Evolutionary conservation across 2,888 invertebrate genomes (phyloP), one percentile per base, ranked within the genome.

Genomic region (Athalia cordata): DNA sequence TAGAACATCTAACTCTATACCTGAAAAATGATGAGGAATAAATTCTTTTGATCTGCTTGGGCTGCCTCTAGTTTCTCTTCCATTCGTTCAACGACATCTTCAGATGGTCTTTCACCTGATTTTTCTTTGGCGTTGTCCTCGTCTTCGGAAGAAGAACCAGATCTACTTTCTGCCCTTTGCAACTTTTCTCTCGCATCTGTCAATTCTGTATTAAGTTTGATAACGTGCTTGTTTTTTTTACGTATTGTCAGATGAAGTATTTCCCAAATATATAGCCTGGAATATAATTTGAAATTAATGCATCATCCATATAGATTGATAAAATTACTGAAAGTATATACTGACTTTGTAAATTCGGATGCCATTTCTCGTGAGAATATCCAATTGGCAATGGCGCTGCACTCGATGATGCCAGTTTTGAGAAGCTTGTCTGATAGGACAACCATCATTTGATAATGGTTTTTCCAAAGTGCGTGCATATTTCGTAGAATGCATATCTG

Each of bases 301-400:
- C 55, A 72, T 29, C 29, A 2, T 29, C 29, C 29, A n/a, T 77
- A 68, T 52, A 4, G 5, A 57, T 70, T 29, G 61, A 29, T 6
- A 9, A 8, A 29, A 61, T 61, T 61, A 70, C 8, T 55, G 29
- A 4, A 43, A 79, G 64, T 45, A 15, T 65, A 2, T 49, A 50
- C 89, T 86, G 87, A 93, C 93, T 93, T 93, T 0, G 98, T 98
- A 90, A 99, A 98, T 90, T 96, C 97, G 0, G 93, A 92, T 15
- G 94, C 93, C 98, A 99, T 98, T 89, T 97, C 96, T 90, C 96
- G 96, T 5, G 98, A 97, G 91, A 99, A 99, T 81, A 99, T 95
- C 99, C 99, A 99, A 83, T 97, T 98, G 67, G 99, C 98, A 11
- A 99, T 98, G 0, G 98, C 96, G 77, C 97, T 96, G 89, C 98